These are phyloP conservation scores for Acrocyrtus sp. DNA, from an alignment of 2,888 invertebrate species.

Conservation along the genomic window DNA sequence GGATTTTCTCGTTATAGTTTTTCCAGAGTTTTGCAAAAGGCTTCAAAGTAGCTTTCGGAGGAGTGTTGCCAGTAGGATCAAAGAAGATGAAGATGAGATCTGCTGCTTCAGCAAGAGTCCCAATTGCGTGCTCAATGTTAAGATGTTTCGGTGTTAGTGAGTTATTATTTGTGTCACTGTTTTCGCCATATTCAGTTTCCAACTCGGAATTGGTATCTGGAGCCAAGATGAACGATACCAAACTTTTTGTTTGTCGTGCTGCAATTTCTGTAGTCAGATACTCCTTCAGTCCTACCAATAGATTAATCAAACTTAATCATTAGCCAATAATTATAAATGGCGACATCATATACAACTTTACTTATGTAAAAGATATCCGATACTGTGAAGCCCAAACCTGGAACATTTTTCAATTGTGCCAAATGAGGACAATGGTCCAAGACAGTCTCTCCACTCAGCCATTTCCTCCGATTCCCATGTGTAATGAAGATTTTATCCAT, in stretches of 20 bases:
- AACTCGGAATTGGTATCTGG: conserved; percentile 8
- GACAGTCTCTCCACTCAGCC: conserved; percentile 22
- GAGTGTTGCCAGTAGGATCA: conserved; percentile 17
- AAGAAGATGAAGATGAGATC: conserved; percentile 46
- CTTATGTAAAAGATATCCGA: no score
- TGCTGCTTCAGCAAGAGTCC: conserved; percentile 12
- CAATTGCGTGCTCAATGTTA: neutral
- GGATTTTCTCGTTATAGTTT: conserved; percentile 5
- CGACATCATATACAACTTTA: no score
- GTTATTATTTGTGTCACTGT: conserved; percentile 1
- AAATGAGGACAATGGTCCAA: conserved; percentile 41
- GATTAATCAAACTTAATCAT: no score
- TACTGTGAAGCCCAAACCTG: no score
- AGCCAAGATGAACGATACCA: conserved; percentile 35
- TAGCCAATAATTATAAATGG: no score
- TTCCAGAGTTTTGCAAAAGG: conserved; percentile 26
- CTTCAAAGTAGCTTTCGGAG: conserved; percentile 8
- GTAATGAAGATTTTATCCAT: conserved; percentile 35
- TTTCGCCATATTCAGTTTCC: neutral
- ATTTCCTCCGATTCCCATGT: conserved; percentile 18
- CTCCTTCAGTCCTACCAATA: conserved; percentile 17
- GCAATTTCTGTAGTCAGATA: conserved; percentile 34
- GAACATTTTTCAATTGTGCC: conserved; percentile 27
- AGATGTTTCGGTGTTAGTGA: neutral
- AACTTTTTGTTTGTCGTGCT: conserved; percentile 11